These are phyloP conservation scores for Gasterosteus nipponicus DNA, from an alignment of 2,113 vertebrate species.

Conservation along the genomic window DNA sequence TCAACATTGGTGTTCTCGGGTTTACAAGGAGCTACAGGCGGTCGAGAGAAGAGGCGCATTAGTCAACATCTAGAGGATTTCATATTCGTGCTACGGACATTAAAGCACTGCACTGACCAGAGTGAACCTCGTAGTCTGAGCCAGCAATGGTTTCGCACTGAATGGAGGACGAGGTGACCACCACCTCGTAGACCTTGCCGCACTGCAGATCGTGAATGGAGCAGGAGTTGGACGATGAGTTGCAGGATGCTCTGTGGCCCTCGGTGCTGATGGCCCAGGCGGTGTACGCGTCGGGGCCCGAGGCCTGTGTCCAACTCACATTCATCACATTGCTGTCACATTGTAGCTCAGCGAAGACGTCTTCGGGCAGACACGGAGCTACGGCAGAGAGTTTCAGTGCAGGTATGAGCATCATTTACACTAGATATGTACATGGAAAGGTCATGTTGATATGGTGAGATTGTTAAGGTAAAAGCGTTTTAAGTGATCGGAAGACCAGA, in stretches of 20 bases:
- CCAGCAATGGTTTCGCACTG: conserved; percentile 57
- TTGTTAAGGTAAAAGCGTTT: too few relatives aligned
- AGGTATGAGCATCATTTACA: background rate
- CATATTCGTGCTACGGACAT: background rate
- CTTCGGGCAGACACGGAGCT: conserved; percentile 70
- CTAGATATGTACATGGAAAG: background rate
- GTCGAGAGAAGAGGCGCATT: background rate
- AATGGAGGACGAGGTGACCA: conserved; percentile 62
- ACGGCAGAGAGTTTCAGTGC: background rate
- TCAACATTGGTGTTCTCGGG: conserved; percentile 51
- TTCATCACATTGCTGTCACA: conserved; percentile 66
- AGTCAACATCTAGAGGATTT: background rate
- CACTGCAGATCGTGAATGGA: conserved; percentile 63
- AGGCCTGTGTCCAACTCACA: conserved; percentile 65
- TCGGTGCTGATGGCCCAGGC: conserved; percentile 65
- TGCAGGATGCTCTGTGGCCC: conserved; percentile 64
- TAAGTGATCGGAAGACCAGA: too few relatives aligned
- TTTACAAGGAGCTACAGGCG: conserved; percentile 66
- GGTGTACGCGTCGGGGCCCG: conserved; percentile 60
- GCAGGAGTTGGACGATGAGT: conserved; percentile 64
- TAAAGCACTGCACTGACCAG: conserved; percentile 55
- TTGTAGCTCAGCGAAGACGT: conserved; percentile 59
- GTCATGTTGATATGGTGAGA: background rate
- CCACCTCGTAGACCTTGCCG: conserved; percentile 64
- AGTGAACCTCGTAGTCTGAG: conserved; percentile 69